Conservation (phyloP, 2,888 invertebrate species). For the Thera obeliscata region DNA sequence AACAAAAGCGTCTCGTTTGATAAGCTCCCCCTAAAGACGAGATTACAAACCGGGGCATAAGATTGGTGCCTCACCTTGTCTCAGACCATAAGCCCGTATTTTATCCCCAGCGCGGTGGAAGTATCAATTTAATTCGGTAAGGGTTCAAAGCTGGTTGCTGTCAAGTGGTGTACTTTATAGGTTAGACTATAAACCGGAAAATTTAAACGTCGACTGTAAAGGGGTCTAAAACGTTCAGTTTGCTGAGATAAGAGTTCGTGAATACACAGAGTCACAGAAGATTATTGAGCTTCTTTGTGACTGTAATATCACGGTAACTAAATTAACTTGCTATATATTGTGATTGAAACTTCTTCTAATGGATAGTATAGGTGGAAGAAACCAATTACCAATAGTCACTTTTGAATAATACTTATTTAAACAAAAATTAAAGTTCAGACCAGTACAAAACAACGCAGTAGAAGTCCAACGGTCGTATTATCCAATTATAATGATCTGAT, state of each 20-base stretch:
- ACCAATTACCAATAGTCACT: no score
- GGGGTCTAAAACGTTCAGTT: background rate
- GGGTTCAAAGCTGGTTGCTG: conserved; percentile 20
- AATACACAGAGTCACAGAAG: background rate
- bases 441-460: background rate
- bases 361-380: no score
- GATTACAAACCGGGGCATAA: conserved; percentile 32
- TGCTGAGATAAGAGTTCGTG: background rate
- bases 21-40: conserved; percentile 26
- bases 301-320: no score
- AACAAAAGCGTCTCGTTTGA: conserved; percentile 20
- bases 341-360: no score
- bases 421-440: background rate
- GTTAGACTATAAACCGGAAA: conserved; percentile 3
- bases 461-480: background rate
- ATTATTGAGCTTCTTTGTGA: no score
- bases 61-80: conserved; percentile 35
- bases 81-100: conserved; percentile 46
- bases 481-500: conserved; percentile 1
- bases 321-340: no score
- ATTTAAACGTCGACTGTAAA: background rate
- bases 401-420: background rate
- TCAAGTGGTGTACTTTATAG: conserved; percentile 2
- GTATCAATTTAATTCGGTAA: conserved; percentile 56
- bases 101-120: conserved; percentile 48